Conservation (phyloP, 2,797 vertebrate genomes). For the Strix occidentalis region DNA sequence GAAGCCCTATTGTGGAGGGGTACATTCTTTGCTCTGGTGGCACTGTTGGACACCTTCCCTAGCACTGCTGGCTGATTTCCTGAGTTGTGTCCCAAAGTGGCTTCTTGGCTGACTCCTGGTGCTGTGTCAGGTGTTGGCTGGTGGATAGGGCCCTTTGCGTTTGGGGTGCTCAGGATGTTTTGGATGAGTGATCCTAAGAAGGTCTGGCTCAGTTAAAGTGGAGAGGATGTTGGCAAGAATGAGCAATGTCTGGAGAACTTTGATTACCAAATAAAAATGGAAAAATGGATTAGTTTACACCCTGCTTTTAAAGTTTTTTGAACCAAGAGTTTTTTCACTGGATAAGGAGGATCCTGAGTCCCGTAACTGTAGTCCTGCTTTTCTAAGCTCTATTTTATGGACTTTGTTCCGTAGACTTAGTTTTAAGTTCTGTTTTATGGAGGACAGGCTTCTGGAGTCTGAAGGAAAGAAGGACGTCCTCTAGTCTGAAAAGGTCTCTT, state of each 20-base stretch:
- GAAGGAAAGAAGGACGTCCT: background rate
- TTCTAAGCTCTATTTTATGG: background rate
- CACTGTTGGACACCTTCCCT: background rate
- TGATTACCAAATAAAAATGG: background rate
- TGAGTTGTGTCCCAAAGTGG: rapidly evolving
- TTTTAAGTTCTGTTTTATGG: background rate
- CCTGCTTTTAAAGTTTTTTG: background rate
- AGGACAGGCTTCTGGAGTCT: background rate
- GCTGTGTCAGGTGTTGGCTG: no score
- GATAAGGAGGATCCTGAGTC: background rate
- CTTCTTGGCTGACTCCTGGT: background rate
- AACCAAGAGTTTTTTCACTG: background rate
- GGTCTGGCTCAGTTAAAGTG: background rate
- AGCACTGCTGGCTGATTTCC: background rate
- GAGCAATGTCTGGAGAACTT: background rate
- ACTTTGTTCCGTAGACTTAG: background rate
- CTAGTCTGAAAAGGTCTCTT: background rate
- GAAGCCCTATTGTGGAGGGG: background rate
- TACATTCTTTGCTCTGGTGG: background rate
- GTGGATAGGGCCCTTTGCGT: background rate
- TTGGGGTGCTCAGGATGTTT: background rate
- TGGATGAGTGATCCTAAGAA: background rate
- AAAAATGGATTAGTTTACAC: background rate
- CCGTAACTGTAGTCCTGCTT: background rate
- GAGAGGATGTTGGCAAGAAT: background rate